These are phyloP conservation scores for Scomber scombrus DNA, from an alignment of 2,113 vertebrate species.

Conservation along the genomic window DNA sequence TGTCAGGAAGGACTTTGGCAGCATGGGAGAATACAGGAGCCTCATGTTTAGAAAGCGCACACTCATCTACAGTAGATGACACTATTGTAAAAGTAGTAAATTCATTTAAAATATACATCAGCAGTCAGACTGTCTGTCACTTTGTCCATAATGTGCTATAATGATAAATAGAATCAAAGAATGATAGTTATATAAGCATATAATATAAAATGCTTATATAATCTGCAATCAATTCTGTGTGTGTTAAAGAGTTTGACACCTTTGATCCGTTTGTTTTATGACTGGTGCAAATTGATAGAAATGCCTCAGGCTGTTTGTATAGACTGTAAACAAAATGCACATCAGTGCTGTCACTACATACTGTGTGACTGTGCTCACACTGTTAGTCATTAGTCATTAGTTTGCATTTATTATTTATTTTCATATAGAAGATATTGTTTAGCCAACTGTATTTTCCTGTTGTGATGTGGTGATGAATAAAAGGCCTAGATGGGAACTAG, in stretches of 20 bases:
- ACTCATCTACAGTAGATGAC: not conserved
- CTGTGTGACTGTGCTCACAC: too few relatives aligned
- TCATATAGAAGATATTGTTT: not conserved
- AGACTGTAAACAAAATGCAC: not conserved
- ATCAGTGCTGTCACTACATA: not conserved
- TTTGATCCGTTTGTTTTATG: not conserved
- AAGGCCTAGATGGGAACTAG: not conserved
- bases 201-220: not conserved
- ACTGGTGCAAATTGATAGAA: not conserved
- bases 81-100: not conserved
- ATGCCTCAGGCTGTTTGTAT: not conserved
- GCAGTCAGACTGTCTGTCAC: not conserved
- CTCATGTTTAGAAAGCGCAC: not conserved
- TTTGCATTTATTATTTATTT: too few relatives aligned
- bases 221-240: not conserved
- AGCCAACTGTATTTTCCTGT: not conserved
- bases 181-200: not conserved
- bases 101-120: not conserved
- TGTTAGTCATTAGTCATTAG: not conserved
- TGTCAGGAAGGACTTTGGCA: slow-evolving; percentile 2
- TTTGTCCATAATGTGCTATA: not conserved
- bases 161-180: slow-evolving; percentile 1
- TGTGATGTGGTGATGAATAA: not conserved
- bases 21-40: not conserved
- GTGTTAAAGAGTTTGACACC: not conserved